Evolutionary conservation across 2,797 vertebrate species (phyloP), one percentile per base, ranked within the genome.

Genomic region (Tolypeutes matacus): DNA sequence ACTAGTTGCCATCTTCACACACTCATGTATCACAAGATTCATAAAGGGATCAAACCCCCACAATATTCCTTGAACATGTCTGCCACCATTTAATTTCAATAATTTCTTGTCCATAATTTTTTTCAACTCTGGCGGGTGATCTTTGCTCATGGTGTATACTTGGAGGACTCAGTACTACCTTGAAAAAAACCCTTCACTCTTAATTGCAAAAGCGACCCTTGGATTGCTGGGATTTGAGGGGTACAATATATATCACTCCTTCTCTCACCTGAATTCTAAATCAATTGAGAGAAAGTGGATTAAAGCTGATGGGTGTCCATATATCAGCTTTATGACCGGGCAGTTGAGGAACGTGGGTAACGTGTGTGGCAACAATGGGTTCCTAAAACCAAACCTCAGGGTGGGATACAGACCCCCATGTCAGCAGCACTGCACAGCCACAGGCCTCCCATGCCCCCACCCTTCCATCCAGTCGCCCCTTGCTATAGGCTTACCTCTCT

Each of bases 401-500:
- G 53, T 70, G 62, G 92, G n/a, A 53, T 12, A 39, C 36, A 82
- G 67, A 8, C 39, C 31, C 36, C 23, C 12, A 21, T 65, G 64
- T 58, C 8, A 87, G 77, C 17, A 15, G 31, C 46, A 23, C 31
- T 58, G 67, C n/a, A 18, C 46, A 31, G 17, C 25, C 72, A 60
- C 0, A 0, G 21, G 23, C 62, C 21, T 56, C 20, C 0, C 29
- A 14, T 4, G 42, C 15, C 4, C 6, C 3, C 7, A 2, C 0
- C 9, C 31, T 5, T 46, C 42, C 42, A 0, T 17, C 39, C 1
- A 1, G 6, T 17, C 13, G 2, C 13, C 56, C 58, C 12, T 27
- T 25, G 0, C 17, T 53, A 14, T 53, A 53, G 51, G 51, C 51
- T 53, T 53, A 53, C 51, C 51, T 53, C 13, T 53, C 14, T 53